Evolutionary conservation across 2,113 vertebrate species (phyloP).

Genomic region (Brachyhypopomus gauderio): DNA sequence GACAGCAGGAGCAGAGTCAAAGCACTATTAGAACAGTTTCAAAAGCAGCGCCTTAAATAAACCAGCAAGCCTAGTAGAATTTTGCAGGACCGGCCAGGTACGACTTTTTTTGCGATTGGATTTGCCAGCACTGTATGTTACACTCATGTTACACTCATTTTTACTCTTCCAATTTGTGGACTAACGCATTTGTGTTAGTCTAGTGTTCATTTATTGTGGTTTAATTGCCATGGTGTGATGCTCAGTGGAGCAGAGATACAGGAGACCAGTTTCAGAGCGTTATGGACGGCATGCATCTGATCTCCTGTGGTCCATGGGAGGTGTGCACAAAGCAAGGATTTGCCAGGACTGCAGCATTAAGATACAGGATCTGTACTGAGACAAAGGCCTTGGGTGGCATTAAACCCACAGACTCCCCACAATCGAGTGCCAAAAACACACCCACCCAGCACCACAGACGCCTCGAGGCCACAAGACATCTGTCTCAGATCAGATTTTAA

Average conservation of each 20-base stretch:
- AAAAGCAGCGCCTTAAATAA: neutral
- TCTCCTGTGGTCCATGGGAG: constrained; percentile 2
- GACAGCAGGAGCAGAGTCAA: neutral
- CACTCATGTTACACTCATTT: no score
- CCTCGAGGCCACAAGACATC: constrained; percentile 45
- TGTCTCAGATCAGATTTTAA: constrained; percentile 66
- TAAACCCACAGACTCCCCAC: neutral
- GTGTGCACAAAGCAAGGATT: neutral
- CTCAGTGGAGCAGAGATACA: constrained; percentile 40
- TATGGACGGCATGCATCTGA: constrained; percentile 1
- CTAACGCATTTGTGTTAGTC: neutral
- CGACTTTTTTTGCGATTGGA: no score
- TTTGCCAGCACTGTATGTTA: no score
- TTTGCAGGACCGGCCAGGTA: neutral
- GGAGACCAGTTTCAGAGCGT: constrained; percentile 23
- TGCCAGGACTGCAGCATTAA: neutral
- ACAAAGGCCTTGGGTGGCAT: neutral
- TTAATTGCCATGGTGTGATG: constrained; percentile 50
- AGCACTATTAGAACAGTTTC: neutral
- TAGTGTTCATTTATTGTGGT: constrained; percentile 39
- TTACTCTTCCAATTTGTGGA: no score
- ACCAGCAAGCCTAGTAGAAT: neutral
- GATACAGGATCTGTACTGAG: constrained; percentile 1
- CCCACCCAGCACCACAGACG: constrained; percentile 51
- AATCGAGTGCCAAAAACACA: constrained; percentile 32